Evolutionary conservation across 2,888 invertebrate species (phyloP), one percentile per base, ranked within the genome.

Genomic region (Sinodicranocentrus sp.): DNA sequence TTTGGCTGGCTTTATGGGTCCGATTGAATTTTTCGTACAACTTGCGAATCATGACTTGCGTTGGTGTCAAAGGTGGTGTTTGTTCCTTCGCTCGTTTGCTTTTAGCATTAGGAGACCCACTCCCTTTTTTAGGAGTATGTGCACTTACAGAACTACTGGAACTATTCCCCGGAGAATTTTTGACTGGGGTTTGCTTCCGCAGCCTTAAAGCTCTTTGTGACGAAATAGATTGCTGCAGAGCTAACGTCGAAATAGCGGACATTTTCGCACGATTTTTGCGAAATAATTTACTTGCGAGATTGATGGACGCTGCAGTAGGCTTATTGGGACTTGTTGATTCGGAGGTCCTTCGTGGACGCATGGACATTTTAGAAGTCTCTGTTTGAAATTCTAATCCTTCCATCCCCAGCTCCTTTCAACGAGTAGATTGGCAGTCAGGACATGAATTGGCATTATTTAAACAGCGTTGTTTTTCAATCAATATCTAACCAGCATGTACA

Each of bases 241-340:
- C n/a, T n/a, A n/a, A 33, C 33, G 71, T 52, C 1, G 77, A 57
- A 0, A 54, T n/a, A 0, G 79, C 43, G 0, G 59, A 28, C 72
- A 80, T 80, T 67, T 65, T 80, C 21, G 44, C 80, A 13, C 82
- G 59, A 59, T 68, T 44, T 39, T 75, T 75, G 5, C 82, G 82
- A 52, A 70, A 67, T 33, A 75, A 75, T 61, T 68, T 75, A 25
- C 44, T 77, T 17, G 63, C 61, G 2, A 77, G 19, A 28, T 19
- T 15, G 15, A 68, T 59, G 6, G 59, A 44, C 13, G 54, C 19
- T 1, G 28, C 21, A 17, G 13, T 57, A 2, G 8, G n/a, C 19
- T 13, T 13, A 21, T 17, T 5, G 13, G 21, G 17, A n/a, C n/a
- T n/a, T n/a, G n/a, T n/a, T n/a, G n/a, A n/a, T 26, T 44, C 48